Evolutionary conservation across 1,140 invertebrate species (phyloP).

Genomic region (Caenorhabditis elegans): WBcel235 BX284606.5:3259001-3259500

Average conservation of each 20-base stretch:
- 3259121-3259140: neutral
- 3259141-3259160: slow-evolving; percentile 9
- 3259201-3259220: slow-evolving; percentile 46
- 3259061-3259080: slow-evolving; percentile 11
- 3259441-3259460: slow-evolving; percentile 57
- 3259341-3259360: slow-evolving; percentile 39
- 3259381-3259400: slow-evolving; percentile 57
- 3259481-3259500: neutral
- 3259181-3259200: neutral
- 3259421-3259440: slow-evolving; percentile 53
- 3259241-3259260: slow-evolving; percentile 59
- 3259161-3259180: slow-evolving; percentile 17
- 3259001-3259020: neutral
- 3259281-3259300: slow-evolving; percentile 61
- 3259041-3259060: neutral
- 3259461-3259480: slow-evolving; percentile 51
- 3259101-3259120: neutral
- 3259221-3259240: slow-evolving; percentile 61
- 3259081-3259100: neutral
- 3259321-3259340: slow-evolving; percentile 60
- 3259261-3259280: slow-evolving; percentile 62
- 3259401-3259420: slow-evolving; percentile 53
- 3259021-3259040: slow-evolving; percentile 3
- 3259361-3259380: slow-evolving; percentile 49
- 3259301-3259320: slow-evolving; percentile 61